Conservation (phyloP, 2,888 invertebrate species). For the Orthosia gothica region DNA sequence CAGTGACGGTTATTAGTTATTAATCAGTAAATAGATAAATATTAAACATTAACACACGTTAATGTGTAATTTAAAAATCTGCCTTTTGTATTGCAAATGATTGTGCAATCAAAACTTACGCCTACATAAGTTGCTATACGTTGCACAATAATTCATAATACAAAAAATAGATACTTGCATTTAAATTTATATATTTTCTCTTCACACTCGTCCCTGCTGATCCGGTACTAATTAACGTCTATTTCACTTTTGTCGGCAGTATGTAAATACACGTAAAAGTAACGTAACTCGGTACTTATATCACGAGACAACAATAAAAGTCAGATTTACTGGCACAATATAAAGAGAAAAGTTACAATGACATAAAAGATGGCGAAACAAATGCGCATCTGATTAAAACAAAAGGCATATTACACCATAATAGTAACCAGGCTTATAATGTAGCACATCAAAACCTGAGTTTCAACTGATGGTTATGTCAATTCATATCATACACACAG, state of each 20-base stretch:
- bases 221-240: slow-evolving; percentile 25
- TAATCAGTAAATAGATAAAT: not conserved
- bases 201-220: slow-evolving; percentile 2
- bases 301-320: slow-evolving; percentile 20
- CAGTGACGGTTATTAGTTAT: not conserved
- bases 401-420: slow-evolving; percentile 13
- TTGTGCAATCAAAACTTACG: too few species aligned
- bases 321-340: slow-evolving; percentile 6
- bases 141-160: too few species aligned
- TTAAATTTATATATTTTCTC: slow-evolving; percentile 13
- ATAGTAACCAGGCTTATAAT: not conserved
- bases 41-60: not conserved
- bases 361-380: slow-evolving; percentile 18
- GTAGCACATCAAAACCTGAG: not conserved
- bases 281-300: slow-evolving; percentile 11
- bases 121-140: too few species aligned
- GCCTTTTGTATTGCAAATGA: too few species aligned
- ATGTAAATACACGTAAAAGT: slow-evolving; percentile 3
- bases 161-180: not conserved
- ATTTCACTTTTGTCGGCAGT: slow-evolving; percentile 31
- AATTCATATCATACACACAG: not conserved
- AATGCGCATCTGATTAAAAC: slow-evolving; percentile 28
- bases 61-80: too few species aligned
- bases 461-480: slow-evolving; percentile 8
- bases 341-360: slow-evolving; percentile 25